Percentiles rank a stretch among this genome's conserved stretches.
phyloP scores from a whole-genome alignment of 2,888 invertebrate genomes.

The Toxonevra muliebris region DNA sequence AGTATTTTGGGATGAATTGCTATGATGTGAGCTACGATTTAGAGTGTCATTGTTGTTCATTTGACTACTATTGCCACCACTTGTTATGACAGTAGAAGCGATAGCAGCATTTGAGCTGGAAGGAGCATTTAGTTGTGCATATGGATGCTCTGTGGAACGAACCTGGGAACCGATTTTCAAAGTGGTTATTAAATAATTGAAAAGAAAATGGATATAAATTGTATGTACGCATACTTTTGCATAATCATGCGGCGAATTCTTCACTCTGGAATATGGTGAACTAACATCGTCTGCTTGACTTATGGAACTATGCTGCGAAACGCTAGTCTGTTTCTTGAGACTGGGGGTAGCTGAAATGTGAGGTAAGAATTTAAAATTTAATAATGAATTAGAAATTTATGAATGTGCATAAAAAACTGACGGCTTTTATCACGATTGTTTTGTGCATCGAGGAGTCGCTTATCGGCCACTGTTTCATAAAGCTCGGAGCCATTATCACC shows the following conservation, averaged over 20 bases:
- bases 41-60: constrained; percentile 33
- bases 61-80: constrained; percentile 22
- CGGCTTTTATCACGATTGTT: constrained; percentile 61
- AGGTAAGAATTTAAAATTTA: constrained; percentile 13
- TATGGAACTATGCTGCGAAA: constrained; percentile 71
- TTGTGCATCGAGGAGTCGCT: constrained; percentile 61
- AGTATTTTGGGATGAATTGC: constrained; percentile 44
- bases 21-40: constrained; percentile 47
- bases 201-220: constrained; percentile 8
- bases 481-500: constrained; percentile 82
- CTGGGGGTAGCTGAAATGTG: constrained; percentile 56
- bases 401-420: constrained; percentile 43
- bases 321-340: constrained; percentile 66
- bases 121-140: constrained; percentile 63
- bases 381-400: not conserved
- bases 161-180: constrained; percentile 43
- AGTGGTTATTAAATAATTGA: constrained; percentile 20
- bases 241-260: constrained; percentile 73
- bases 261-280: constrained; percentile 74
- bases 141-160: constrained; percentile 63
- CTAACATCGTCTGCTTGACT: constrained; percentile 69
- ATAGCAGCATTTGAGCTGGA: constrained; percentile 51
- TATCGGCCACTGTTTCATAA: constrained; percentile 82
- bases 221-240: constrained; percentile 64
- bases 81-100: constrained; percentile 41